Evolutionary conservation across 2,113 vertebrate species (phyloP), one percentile per base, ranked within the genome.

Genomic region (Thamnophis sirtalis): DNA sequence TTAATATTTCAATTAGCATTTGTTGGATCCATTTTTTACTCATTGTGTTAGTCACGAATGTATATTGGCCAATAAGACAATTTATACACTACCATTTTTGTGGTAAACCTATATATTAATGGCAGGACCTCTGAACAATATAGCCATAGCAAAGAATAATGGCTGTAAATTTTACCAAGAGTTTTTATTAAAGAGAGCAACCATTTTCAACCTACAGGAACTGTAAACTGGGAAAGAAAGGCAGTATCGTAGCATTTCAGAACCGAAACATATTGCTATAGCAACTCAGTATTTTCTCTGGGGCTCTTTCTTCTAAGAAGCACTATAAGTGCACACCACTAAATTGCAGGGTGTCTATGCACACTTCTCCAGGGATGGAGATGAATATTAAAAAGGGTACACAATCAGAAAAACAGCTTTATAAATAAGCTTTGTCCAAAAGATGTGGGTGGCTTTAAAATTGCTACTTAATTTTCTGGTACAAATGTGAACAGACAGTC

Each of bases 191-290:
- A 95, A 17, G 33, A 91, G 92, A 92, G 68, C 93, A 93, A 54
- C 6, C 92, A 93, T 95, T 94, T 94, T n/a, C 90, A 93, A 85
- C 24, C 92, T 86, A 94, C 90, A 96, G 73, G 95, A 92, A 85
- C 84, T 89, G 49, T 84, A 84, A 53, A 85, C 86, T 68, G 88
- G 10, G 91, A 94, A 93, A 89, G 95, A 94, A 95, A 91, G 1
- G 28, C 58, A 92, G 28, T 85, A 93, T 80, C 92, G 93, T 93
- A 93, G 6, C 91, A 80, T 93, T 94, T 93, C 58, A 91, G 92
- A 93, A 80, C 89, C 92, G 90, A 94, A 95, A 94, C 43, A 11
- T 21, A 90, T 96, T 94, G n/a, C 95, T 91, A 95, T 95, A 89
- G 93, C 89, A 96, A 97, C 96, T 63, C 84, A 0, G 3, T 88